A percentile compares a stretch with the other conserved stretches of the same genome.
These are phyloP conservation scores for Tapera naevia DNA, from an alignment of 2,797 vertebrate genomes.

Conservation along the genomic window DNA sequence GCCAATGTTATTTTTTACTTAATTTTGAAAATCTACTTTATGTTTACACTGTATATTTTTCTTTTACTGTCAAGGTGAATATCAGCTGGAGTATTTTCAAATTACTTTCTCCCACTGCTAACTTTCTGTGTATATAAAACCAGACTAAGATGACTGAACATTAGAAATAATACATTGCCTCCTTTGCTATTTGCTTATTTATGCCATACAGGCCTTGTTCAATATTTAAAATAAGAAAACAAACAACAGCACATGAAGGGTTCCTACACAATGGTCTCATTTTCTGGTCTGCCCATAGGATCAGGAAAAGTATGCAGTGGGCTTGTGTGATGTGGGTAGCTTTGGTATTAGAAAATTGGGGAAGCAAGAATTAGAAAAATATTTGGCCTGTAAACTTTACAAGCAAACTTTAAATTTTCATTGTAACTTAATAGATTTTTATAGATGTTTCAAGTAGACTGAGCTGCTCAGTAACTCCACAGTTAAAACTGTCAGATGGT, in stretches of 20 bases:
- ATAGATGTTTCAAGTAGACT: neutral
- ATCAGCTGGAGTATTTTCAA: neutral
- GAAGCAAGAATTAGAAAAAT: neutral
- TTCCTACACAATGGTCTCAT: neutral
- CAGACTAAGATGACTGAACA: neutral
- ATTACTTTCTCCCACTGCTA: neutral
- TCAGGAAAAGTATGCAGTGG: neutral
- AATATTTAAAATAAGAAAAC: slow-evolving; percentile 3
- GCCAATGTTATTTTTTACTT: neutral
- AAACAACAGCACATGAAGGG: neutral
- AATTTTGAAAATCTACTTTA: neutral
- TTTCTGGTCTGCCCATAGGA: slow-evolving; percentile 1
- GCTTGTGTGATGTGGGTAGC: neutral
- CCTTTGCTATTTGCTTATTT: neutral
- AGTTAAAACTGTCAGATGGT: neutral
- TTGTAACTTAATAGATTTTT: neutral
- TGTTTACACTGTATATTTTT: accelerated
- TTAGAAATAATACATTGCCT: neutral
- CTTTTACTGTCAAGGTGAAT: neutral
- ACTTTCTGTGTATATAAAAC: neutral
- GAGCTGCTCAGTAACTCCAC: neutral
- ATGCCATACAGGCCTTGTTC: neutral
- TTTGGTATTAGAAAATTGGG: neutral
- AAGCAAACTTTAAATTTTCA: neutral
- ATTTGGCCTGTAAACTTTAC: neutral